These are phyloP conservation scores for Neosalanx taihuensis DNA, from an alignment of 2,797 vertebrate genomes.

Conservation along the genomic window DNA sequence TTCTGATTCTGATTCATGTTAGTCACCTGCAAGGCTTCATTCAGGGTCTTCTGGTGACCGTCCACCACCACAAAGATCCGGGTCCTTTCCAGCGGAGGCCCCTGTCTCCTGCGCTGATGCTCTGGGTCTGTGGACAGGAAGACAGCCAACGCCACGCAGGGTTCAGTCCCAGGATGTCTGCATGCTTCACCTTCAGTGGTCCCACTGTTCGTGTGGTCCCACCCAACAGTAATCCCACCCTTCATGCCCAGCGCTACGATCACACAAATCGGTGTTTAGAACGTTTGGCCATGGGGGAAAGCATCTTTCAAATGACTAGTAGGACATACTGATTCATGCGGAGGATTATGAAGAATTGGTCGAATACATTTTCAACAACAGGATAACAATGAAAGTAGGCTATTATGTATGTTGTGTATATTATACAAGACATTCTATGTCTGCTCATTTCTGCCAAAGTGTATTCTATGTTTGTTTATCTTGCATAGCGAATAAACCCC, in stretches of 20 bases:
- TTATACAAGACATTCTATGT: too few species aligned
- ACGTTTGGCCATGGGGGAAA: neutral
- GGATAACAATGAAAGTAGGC: too few species aligned
- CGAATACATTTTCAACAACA: too few species aligned
- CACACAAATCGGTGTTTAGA: neutral
- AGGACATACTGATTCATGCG: neutral
- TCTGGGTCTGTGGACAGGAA: conserved; percentile 52
- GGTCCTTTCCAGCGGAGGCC: conserved; percentile 53
- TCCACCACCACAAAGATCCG: conserved; percentile 67
- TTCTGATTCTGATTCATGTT: too few species aligned
- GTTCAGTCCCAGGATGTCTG: neutral
- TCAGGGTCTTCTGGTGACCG: conserved; percentile 59
- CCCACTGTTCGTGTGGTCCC: too few species aligned
- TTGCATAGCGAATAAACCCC: too few species aligned
- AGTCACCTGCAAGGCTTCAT: conserved; percentile 65
- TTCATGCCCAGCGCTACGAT: neutral
- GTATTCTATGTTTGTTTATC: too few species aligned
- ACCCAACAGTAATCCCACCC: too few species aligned
- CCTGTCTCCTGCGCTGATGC: conserved; percentile 24
- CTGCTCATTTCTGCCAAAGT: too few species aligned
- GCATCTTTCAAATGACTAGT: neutral
- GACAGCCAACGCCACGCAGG: neutral
- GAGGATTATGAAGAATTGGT: too few species aligned
- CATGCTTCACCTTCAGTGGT: neutral
- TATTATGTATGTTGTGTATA: too few species aligned